These are phyloP conservation scores for Montipora foliosa DNA, from an alignment of 64 coral and sea anemone genomes.

Conservation along the genomic window DNA sequence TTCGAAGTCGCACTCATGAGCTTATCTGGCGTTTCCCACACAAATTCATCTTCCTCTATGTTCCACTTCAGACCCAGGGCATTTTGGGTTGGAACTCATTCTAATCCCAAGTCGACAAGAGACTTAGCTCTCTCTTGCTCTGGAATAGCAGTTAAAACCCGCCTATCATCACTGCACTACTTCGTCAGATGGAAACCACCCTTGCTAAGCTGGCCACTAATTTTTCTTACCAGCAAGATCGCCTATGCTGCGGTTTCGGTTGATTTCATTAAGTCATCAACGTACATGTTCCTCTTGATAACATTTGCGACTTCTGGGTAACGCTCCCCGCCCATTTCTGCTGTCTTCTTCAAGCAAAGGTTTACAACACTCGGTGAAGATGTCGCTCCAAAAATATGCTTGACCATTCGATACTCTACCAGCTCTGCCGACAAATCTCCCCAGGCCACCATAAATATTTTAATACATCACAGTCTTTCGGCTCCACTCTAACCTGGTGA, in stretches of 20 bases:
- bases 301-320: constrained; percentile 7
- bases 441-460: constrained; percentile 63
- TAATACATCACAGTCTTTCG: constrained; percentile 41
- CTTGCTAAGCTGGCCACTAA: constrained; percentile 38
- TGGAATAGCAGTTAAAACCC: constrained; percentile 47
- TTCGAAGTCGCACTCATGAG: constrained; percentile 14
- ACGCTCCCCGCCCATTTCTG: background rate
- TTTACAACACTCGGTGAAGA: constrained; percentile 41
- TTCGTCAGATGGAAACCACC: constrained; percentile 68
- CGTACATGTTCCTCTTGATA: constrained; percentile 41
- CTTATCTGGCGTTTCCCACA: constrained; percentile 45
- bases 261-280: constrained; percentile 46
- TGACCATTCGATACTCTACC: constrained; percentile 51
- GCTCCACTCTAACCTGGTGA: constrained; percentile 57
- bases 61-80: constrained; percentile 45
- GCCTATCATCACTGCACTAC: constrained; percentile 29
- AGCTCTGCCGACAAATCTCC: constrained; percentile 53
- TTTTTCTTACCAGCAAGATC: background rate
- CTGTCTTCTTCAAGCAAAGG: constrained; percentile 55
- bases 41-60: constrained; percentile 61
- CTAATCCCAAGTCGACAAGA: constrained; percentile 35
- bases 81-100: constrained; percentile 48
- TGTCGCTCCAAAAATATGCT: constrained; percentile 64
- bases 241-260: constrained; percentile 12
- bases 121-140: constrained; percentile 18